Evolutionary conservation across 1,140 invertebrate species (phyloP), one percentile per base, ranked within the genome.

Genomic region (Phymastichus coffea): DNA sequence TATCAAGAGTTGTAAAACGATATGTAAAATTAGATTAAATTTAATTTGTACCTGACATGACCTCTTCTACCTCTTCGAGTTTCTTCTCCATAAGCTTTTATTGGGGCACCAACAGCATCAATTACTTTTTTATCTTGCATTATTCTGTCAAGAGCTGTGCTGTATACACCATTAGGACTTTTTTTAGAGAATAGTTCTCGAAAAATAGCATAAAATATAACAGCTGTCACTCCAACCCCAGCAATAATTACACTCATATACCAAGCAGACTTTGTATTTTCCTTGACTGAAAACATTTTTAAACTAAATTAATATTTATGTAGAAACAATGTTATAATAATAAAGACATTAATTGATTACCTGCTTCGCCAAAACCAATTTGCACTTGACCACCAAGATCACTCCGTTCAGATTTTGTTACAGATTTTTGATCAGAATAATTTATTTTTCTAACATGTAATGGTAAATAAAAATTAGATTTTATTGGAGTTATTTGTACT

Each of bases 31-130:
- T 12, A 40, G 28, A 30, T 43, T 2, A 38, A 17, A 38, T 60
- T 22, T 49, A 44, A 64, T 60, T 57, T 30, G 63, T 80, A 88
- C 86, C 79, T 83, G 9, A 87, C 81, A 75, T 86, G 84, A 61
- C 80, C 70, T 53, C 76, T 66, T 56, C 74, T 63, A 15, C 94
- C 87, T 64, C 93, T 81, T 28, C 87, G 82, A 15, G 87, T 89
- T 73, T 92, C 88, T 77, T 95, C 92, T 7, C 93, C 93, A 76
- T 86, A 93, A 25, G 89, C 91, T 77, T 90, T 94, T 15, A 97
- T 90, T n/a, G 93, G 93, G 63, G 87, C 80, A 25, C 94, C 94
- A 25, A 95, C 76, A 14, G 84, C 81, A 79, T 94, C 88, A 61
- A 86, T 81, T 26, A 95, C 79, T 67, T 86, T 81, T 7, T 83